Conservation (phyloP, 2,888 invertebrate species). For the Chloroclysta siterata region DNA sequence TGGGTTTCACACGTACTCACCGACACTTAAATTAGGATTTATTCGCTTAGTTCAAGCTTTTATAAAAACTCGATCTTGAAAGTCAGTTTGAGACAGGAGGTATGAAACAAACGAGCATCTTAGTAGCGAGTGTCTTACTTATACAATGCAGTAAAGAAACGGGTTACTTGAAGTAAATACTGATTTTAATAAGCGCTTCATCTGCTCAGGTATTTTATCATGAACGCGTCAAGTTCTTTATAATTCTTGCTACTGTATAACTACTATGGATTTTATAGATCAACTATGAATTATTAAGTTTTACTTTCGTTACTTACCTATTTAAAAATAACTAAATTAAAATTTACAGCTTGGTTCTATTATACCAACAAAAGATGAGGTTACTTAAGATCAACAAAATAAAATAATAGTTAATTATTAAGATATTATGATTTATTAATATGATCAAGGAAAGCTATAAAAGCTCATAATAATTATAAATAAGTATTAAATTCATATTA, state of each 20-base stretch:
- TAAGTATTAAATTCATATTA: too few species aligned
- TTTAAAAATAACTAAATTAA: too few species aligned
- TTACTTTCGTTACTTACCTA: too few species aligned
- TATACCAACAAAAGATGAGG: too few species aligned
- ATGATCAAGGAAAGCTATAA: too few species aligned
- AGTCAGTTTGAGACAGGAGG: conserved; percentile 24
- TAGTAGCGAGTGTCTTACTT: conserved; percentile 40
- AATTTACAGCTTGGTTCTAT: too few species aligned
- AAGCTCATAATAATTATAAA: too few species aligned
- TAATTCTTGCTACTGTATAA: not conserved
- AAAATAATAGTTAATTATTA: too few species aligned
- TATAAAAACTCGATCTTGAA: conserved; percentile 56
- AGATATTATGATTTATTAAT: too few species aligned
- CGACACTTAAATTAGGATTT: conserved; percentile 64
- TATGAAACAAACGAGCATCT: conserved; percentile 44
- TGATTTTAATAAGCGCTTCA: conserved; percentile 38
- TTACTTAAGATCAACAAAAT: too few species aligned
- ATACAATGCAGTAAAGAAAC: conserved; percentile 26
- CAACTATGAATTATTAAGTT: too few species aligned
- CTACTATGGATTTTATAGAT: too few species aligned
- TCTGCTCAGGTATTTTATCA: conserved; percentile 30
- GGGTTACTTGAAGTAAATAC: conserved; percentile 43
- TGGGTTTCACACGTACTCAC: conserved; percentile 60
- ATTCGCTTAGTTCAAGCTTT: conserved; percentile 50
- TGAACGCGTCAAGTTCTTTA: conserved; percentile 14